Evolutionary conservation across 2,888 invertebrate genomes (phyloP).

Genomic region (Acanthosepion esculentum): DNA sequence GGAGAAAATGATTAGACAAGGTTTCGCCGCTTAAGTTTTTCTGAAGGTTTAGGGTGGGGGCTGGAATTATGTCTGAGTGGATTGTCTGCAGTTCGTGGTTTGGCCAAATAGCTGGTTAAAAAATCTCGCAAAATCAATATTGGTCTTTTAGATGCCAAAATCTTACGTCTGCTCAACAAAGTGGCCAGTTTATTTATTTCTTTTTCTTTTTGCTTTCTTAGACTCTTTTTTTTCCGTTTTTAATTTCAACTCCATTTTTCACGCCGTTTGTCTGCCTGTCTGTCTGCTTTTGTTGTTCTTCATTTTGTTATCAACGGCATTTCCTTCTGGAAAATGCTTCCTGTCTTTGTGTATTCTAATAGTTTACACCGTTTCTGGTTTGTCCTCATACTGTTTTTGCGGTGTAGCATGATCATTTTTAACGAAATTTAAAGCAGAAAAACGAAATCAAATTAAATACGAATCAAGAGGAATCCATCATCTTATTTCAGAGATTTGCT

Average conservation of each 20-base stretch:
- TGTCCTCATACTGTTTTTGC: too few relatives aligned
- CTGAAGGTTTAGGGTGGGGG: background rate
- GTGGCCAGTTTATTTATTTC: background rate
- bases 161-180: background rate
- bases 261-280: background rate
- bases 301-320: too few relatives aligned
- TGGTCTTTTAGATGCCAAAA: background rate
- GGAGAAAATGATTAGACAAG: too few relatives aligned
- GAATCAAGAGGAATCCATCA: too few relatives aligned
- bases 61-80: background rate
- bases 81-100: background rate
- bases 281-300: background rate
- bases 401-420: too few relatives aligned
- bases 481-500: too few relatives aligned
- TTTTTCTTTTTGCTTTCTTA: too few relatives aligned
- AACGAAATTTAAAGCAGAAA: too few relatives aligned
- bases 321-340: background rate
- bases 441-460: too few relatives aligned
- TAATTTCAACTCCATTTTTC: background rate
- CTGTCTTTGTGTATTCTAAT: background rate
- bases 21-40: background rate
- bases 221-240: too few relatives aligned
- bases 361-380: too few relatives aligned
- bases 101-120: background rate
- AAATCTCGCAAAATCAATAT: constrained; percentile 8